phyloP scores from a whole-genome alignment of 2,113 vertebrate genomes.

The Hyperopisus bebe region DNA sequence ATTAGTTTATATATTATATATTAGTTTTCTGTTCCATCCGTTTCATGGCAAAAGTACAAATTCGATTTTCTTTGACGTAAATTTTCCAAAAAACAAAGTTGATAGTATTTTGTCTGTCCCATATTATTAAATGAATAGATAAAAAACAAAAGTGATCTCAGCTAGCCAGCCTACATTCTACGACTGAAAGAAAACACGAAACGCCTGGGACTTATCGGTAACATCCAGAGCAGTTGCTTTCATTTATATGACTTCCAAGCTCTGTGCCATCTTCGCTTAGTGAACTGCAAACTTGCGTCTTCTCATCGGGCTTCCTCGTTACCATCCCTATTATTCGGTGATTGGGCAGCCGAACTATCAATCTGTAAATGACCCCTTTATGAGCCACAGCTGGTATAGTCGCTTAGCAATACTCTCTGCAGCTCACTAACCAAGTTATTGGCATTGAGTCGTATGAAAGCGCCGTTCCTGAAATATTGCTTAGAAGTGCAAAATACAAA shows the following conservation, averaged over 20 bases:
- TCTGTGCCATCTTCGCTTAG: conserved; percentile 24
- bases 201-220: background rate
- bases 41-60: background rate
- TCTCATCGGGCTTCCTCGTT: conserved; percentile 10
- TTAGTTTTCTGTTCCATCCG: background rate
- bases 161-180: background rate
- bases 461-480: background rate
- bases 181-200: background rate
- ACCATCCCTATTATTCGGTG: conserved; percentile 27
- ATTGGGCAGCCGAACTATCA: conserved; percentile 25
- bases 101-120: background rate
- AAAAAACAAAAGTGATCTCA: background rate
- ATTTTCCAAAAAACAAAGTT: background rate
- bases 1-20: too few species aligned
- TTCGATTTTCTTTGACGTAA: background rate
- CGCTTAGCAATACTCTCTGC: conserved; percentile 25
- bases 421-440: background rate
- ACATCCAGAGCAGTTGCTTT: background rate
- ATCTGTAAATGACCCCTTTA: conserved; percentile 1
- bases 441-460: background rate
- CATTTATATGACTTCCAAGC: background rate
- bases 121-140: background rate
- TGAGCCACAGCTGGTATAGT: conserved; percentile 27
- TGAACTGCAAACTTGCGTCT: conserved; percentile 8
- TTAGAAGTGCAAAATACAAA: background rate